These are phyloP conservation scores for Zelostemma sp. DNA, from an alignment of 1,140 invertebrate genomes.

Conservation along the genomic window DNA sequence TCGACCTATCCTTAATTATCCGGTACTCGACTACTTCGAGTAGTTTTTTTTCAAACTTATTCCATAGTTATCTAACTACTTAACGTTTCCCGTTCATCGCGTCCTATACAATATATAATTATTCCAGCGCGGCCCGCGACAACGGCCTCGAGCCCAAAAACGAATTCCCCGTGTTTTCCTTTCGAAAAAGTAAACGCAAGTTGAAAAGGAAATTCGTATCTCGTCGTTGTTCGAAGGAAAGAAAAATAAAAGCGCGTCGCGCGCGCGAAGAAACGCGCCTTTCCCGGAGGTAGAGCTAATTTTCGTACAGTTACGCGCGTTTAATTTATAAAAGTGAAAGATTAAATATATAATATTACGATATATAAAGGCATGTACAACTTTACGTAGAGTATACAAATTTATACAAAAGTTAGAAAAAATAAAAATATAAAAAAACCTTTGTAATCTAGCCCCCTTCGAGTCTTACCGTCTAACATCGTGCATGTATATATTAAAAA, in stretches of 20 bases:
- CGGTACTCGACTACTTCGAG: slow-evolving; percentile 53
- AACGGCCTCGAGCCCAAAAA: slow-evolving; percentile 16
- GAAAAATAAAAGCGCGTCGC: slow-evolving; percentile 1
- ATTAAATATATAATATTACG: slow-evolving; percentile 41
- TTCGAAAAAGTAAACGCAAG: not conserved
- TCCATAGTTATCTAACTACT: slow-evolving; percentile 59
- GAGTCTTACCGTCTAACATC: slow-evolving; percentile 49
- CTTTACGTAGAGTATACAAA: slow-evolving; percentile 46
- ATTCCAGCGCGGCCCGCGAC: slow-evolving; percentile 46
- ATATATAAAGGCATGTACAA: slow-evolving; percentile 50
- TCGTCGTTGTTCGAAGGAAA: not conserved
- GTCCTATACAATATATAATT: slow-evolving; percentile 57
- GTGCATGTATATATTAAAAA: slow-evolving; percentile 48
- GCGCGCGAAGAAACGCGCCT: slow-evolving; percentile 33
- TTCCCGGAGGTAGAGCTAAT: slow-evolving; percentile 42
- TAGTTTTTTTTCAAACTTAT: slow-evolving; percentile 53
- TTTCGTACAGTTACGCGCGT: slow-evolving; percentile 29
- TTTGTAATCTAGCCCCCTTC: slow-evolving; percentile 44
- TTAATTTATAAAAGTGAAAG: slow-evolving; percentile 50
- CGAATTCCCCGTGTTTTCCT: not conserved
- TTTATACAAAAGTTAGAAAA: slow-evolving; percentile 51
- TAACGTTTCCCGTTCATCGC: slow-evolving; percentile 44
- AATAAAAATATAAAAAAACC: slow-evolving; percentile 49
- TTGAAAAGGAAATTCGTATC: slow-evolving; percentile 8
- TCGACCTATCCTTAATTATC: slow-evolving; percentile 51